phyloP scores from a whole-genome alignment of 2,113 vertebrate genomes.

The Cairina moschata region DNA sequence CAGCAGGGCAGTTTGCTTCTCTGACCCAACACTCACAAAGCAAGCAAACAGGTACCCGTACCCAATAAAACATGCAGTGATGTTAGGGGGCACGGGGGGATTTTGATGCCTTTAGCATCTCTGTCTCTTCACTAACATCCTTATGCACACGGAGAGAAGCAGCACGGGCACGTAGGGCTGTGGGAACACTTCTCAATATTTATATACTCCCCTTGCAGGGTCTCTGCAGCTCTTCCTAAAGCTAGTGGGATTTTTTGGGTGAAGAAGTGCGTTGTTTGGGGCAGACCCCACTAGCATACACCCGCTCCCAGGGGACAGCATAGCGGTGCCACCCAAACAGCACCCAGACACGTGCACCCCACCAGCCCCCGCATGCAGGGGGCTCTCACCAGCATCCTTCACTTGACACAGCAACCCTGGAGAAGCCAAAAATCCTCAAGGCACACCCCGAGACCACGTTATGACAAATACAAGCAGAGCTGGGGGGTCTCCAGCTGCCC shows the following conservation, averaged over 20 bases:
- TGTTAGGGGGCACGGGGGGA: neutral
- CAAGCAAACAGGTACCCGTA: neutral
- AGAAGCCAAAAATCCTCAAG: neutral
- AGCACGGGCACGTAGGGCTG: neutral
- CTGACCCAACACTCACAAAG: neutral
- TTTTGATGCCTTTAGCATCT: neutral
- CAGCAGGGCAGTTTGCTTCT: neutral
- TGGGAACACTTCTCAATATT: fast-evolving
- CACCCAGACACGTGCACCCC: neutral
- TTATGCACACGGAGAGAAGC: neutral
- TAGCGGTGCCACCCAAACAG: neutral
- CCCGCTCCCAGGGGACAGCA: neutral
- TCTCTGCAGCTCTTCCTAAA: neutral
- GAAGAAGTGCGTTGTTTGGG: neutral
- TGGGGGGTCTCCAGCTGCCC: neutral
- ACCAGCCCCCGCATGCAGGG: neutral
- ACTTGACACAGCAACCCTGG: neutral
- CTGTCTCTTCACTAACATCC: neutral
- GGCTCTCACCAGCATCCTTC: neutral
- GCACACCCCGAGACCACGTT: neutral
- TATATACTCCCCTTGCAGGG: fast-evolving
- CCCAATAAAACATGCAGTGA: neutral
- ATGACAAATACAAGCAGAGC: neutral
- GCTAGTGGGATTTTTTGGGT: neutral
- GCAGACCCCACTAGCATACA: neutral